Percentiles rank a stretch among this genome's conserved stretches.
Evolutionary conservation across 2,888 invertebrate genomes (phyloP).

Genomic region (Globia sparganii): DNA sequence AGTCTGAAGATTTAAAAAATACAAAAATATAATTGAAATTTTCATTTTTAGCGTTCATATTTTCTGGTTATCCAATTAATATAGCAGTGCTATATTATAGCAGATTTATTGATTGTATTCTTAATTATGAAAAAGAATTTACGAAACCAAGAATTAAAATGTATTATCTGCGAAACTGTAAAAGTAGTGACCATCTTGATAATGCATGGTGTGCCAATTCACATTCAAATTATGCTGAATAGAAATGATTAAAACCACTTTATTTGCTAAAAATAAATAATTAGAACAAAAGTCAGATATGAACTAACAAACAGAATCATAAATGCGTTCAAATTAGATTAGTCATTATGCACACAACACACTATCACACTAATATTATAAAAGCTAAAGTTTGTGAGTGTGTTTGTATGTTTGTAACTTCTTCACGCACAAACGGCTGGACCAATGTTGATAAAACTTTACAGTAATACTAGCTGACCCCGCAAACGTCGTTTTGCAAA

Average conservation of each 20-base stretch:
- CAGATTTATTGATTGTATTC: background rate
- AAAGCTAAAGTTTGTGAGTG: too few species aligned
- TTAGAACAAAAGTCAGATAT: conserved; percentile 27
- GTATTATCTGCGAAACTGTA: background rate
- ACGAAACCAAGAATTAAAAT: background rate
- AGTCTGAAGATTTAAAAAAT: too few species aligned
- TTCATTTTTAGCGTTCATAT: background rate
- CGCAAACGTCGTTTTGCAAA: too few species aligned
- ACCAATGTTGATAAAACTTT: too few species aligned
- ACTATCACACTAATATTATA: too few species aligned
- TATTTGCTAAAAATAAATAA: background rate
- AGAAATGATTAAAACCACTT: background rate
- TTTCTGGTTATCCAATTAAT: too few species aligned
- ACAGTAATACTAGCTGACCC: too few species aligned
- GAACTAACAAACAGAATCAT: conserved; percentile 24
- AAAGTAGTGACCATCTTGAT: background rate
- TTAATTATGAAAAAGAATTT: background rate
- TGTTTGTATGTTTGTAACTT: too few species aligned
- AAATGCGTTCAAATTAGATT: conserved; percentile 6
- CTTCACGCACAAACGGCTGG: too few species aligned
- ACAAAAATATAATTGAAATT: background rate
- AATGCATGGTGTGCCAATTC: background rate
- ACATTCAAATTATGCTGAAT: background rate
- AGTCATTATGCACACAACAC: background rate
- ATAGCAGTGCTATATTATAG: background rate